These are phyloP conservation scores for Euproctis similis DNA, from an alignment of 2,888 invertebrate species.

Conservation along the genomic window DNA sequence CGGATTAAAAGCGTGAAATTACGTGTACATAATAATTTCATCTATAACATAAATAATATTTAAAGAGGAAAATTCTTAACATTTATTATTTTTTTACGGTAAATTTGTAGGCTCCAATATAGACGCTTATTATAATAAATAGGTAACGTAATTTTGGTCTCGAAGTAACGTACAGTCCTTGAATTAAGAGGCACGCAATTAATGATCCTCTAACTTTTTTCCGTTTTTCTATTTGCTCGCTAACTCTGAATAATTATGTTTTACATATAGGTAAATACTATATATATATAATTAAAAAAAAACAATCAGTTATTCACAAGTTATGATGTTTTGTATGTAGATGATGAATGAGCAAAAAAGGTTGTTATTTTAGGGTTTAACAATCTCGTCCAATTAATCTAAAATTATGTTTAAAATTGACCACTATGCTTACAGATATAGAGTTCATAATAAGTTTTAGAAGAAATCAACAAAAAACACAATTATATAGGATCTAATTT, in stretches of 20 bases:
- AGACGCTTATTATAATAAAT: conserved; percentile 10
- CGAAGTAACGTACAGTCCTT: conserved; percentile 1
- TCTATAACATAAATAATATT: no score
- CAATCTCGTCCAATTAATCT: neutral
- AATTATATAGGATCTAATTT: conserved; percentile 33
- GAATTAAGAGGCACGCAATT: conserved; percentile 4
- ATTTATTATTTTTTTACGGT: conserved; percentile 5
- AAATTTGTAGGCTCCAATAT: conserved; percentile 7
- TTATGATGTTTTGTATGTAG: no score
- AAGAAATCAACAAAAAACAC: conserved; percentile 10
- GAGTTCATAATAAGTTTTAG: neutral
- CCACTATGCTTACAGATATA: neutral
- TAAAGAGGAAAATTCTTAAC: conserved; percentile 1
- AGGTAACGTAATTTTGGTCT: conserved; percentile 5
- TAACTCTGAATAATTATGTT: no score
- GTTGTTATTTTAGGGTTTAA: neutral
- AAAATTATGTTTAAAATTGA: neutral
- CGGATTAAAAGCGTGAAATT: no score
- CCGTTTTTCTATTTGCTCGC: no score
- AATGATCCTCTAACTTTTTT: conserved; percentile 4
- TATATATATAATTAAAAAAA: no score
- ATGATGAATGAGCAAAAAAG: no score
- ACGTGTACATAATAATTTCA: no score
- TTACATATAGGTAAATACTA: no score
- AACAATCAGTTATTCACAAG: no score